Base-by-base conservation (phyloP, 1,140 invertebrate species). In the Drosophila sucinea region DNA sequence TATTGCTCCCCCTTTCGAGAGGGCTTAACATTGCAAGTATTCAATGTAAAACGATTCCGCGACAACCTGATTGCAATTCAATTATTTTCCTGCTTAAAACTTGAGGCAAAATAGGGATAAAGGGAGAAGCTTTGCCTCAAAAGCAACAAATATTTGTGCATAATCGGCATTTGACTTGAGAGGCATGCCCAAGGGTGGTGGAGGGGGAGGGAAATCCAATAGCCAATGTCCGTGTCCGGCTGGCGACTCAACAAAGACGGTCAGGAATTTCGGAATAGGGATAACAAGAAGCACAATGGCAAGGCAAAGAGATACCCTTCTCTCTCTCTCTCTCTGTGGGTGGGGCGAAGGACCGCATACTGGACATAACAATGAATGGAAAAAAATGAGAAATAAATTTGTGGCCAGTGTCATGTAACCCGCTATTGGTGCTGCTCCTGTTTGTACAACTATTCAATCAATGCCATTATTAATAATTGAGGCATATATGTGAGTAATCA, bases 131-230 rank as follows among this genome's bases (percentile, higher is more conserved):
- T 79, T 54, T 38, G 72, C 69, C 61, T 79, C 27, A 40, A 73
- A 80, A 79, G 79, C 80, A 89, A 87, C 72, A 84, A 81, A 77
- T 66, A 84, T 89, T 89, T 87, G 56, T 77, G 80, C 68, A 78
- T 70, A 68, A 73, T 81, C 84, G 81, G 84, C 80, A 68, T 75
- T 79, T 74, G 58, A 47, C 67, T 61, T 58, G 38, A 47, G 65
- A 41, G 64, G 47, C 62, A 76, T 60, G 57, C 60, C 65, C 47
- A 35, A 33, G 47, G 47, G 11, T 44, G 60, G 33, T 2, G 6
- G 6, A 4, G 2, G 30, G 71, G 40, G 58, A 27, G 67, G 38
- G 56, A 64, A 41, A 61, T 51, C 72, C 56, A 64, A 64, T 58
- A 63, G 67, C 67, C 67, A 60, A 51, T 38, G 35, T 35, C 33